Conservation (phyloP, 2,888 invertebrate species). For the Diloba caeruleocephala region DNA sequence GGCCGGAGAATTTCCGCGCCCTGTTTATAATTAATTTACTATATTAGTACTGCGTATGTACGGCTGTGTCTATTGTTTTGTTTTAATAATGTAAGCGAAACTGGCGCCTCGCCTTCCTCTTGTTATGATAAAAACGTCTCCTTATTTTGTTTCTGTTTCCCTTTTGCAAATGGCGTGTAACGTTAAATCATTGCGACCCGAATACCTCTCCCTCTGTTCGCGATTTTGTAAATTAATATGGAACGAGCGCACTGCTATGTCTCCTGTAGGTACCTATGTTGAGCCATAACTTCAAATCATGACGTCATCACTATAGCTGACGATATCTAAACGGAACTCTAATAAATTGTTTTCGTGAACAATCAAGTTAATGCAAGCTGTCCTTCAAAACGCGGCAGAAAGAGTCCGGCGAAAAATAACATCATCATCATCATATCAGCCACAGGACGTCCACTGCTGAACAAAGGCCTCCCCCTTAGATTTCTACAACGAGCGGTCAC, state of each 20-base stretch:
- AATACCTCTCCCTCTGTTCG: conserved; percentile 18
- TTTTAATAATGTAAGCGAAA: conserved; percentile 61
- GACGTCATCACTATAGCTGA: conserved; percentile 4
- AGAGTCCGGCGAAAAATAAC: conserved; percentile 35
- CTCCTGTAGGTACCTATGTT: conserved; percentile 3
- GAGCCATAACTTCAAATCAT: conserved; percentile 1
- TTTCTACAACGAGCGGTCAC: no score
- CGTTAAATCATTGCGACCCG: conserved; percentile 38
- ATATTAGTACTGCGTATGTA: conserved; percentile 52
- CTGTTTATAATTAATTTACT: conserved; percentile 66
- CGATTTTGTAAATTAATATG: conserved; percentile 26
- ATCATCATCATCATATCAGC: no score
- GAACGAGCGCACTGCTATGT: conserved; percentile 6
- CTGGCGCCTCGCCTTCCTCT: conserved; percentile 39
- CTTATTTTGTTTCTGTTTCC: conserved; percentile 51
- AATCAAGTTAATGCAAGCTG: conserved; percentile 39
- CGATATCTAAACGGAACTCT: conserved; percentile 7
- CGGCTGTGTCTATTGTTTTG: conserved; percentile 60
- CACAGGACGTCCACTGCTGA: no score
- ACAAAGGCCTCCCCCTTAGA: no score
- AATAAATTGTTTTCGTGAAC: conserved; percentile 11
- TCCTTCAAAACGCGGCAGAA: conserved; percentile 39
- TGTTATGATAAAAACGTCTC: conserved; percentile 57
- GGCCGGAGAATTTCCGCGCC: conserved; percentile 48
- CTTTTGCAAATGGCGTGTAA: conserved; percentile 45